phyloP scores from a whole-genome alignment of 2,113 vertebrate genomes.

The Nothocercus julius region DNA sequence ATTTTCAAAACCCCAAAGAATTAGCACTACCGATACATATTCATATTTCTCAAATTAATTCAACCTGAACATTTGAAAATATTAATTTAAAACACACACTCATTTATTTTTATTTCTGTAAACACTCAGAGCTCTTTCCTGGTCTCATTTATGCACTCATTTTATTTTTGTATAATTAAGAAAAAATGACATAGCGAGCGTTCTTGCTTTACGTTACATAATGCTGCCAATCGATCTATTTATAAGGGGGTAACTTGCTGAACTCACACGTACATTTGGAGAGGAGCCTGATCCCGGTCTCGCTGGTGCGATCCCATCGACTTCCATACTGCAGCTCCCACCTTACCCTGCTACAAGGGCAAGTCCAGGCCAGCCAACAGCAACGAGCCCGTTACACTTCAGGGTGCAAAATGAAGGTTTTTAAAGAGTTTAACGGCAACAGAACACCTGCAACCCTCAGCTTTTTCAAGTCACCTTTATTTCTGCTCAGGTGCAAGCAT shows the following conservation, averaged over 20 bases:
- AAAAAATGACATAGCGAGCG: background rate
- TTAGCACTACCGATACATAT: constrained; percentile 84
- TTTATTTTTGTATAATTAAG: constrained; percentile 62
- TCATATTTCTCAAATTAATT: constrained; percentile 83
- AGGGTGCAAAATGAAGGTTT: background rate
- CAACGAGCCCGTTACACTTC: background rate
- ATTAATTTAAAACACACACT: constrained; percentile 75
- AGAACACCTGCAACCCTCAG: background rate
- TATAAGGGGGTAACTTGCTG: background rate
- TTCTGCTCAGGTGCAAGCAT: fast-evolving
- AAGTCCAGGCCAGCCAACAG: background rate
- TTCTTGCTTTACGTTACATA: constrained; percentile 4
- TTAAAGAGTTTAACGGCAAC: background rate
- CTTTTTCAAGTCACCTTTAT: background rate
- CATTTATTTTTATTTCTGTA: constrained; percentile 77
- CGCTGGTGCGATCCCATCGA: background rate
- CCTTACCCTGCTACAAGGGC: fast-evolving
- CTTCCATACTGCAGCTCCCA: background rate
- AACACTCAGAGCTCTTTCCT: constrained; percentile 53
- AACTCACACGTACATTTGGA: fast-evolving
- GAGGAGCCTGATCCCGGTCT: background rate
- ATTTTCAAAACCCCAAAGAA: constrained; percentile 87
- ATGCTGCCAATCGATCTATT: background rate
- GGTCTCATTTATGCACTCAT: constrained; percentile 5
- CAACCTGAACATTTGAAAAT: constrained; percentile 81